These are phyloP conservation scores for Pelobates cultripes DNA, from an alignment of 2,797 vertebrate species.

Conservation along the genomic window DNA sequence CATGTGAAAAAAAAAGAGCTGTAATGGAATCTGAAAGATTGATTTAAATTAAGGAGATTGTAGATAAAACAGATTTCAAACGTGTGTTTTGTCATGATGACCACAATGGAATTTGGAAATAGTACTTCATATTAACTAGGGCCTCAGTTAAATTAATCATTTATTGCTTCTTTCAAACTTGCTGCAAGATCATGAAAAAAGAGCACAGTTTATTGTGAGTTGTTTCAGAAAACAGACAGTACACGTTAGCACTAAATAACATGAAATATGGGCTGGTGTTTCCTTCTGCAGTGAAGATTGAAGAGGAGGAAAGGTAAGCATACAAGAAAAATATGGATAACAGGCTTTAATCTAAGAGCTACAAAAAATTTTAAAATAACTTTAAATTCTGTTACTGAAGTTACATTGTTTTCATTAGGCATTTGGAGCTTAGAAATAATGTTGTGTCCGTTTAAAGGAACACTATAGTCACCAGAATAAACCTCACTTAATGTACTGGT, in stretches of 20 bases:
- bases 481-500: too few relatives aligned
- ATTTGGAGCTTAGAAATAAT: too few relatives aligned
- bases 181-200: conserved; percentile 17
- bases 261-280: neutral
- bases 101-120: conserved; percentile 43
- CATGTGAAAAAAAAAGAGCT: conserved; percentile 12
- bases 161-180: conserved; percentile 36
- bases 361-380: too few relatives aligned
- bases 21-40: conserved; percentile 24
- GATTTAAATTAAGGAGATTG: conserved; percentile 18
- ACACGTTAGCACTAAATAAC: conserved; percentile 18
- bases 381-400: too few relatives aligned
- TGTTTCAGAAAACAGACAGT: conserved; percentile 38
- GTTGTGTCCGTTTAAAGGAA: too few relatives aligned
- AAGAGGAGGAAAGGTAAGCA: neutral
- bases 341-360: neutral
- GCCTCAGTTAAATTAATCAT: conserved; percentile 30
- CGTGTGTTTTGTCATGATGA: conserved; percentile 49
- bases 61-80: conserved; percentile 38
- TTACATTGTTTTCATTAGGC: too few relatives aligned
- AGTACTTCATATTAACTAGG: conserved; percentile 27
- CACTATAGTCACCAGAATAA: too few relatives aligned
- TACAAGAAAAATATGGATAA: neutral
- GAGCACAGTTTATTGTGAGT: conserved; percentile 15
- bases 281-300: neutral